A percentile compares a stretch with the other conserved stretches of the same genome.
Conservation (phyloP, 2,797 vertebrate species). For the Rhinophrynus dorsalis region DNA sequence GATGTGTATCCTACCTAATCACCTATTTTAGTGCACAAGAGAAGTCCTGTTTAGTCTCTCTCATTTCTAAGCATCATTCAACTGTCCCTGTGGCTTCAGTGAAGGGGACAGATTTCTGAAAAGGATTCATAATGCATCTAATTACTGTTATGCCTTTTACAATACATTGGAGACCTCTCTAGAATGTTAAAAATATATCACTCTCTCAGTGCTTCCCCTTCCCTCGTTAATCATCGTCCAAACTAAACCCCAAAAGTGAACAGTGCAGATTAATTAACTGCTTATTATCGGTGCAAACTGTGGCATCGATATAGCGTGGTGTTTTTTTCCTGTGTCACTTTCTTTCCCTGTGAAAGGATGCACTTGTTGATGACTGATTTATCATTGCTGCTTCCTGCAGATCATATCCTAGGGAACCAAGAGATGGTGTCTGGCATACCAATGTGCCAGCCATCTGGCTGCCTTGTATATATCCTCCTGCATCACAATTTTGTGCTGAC, state of each 20-base stretch:
- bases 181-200: slow-evolving; percentile 56
- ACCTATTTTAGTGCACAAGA: no score
- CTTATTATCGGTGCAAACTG: slow-evolving; percentile 62
- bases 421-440: not conserved
- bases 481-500: not conserved
- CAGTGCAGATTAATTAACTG: slow-evolving; percentile 50
- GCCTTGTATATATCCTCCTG: not conserved
- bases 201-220: slow-evolving; percentile 51
- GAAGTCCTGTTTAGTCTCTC: no score
- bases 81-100: no score
- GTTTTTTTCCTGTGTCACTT: slow-evolving; percentile 51
- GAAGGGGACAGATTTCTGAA: slow-evolving; percentile 53
- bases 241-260: slow-evolving; percentile 52
- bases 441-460: not conserved
- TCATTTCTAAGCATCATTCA: no score
- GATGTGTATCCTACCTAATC: no score
- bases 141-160: no score
- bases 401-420: slow-evolving; percentile 3
- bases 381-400: not conserved
- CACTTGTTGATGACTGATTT: slow-evolving; percentile 5
- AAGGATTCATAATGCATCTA: slow-evolving; percentile 55
- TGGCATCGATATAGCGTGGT: slow-evolving; percentile 56
- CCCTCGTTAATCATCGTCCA: slow-evolving; percentile 58
- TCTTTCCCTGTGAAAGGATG: slow-evolving; percentile 16
- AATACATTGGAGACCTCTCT: no score